These are phyloP conservation scores for Megalopta genalis DNA, from an alignment of 1,140 invertebrate species.

Conservation along the genomic window DNA sequence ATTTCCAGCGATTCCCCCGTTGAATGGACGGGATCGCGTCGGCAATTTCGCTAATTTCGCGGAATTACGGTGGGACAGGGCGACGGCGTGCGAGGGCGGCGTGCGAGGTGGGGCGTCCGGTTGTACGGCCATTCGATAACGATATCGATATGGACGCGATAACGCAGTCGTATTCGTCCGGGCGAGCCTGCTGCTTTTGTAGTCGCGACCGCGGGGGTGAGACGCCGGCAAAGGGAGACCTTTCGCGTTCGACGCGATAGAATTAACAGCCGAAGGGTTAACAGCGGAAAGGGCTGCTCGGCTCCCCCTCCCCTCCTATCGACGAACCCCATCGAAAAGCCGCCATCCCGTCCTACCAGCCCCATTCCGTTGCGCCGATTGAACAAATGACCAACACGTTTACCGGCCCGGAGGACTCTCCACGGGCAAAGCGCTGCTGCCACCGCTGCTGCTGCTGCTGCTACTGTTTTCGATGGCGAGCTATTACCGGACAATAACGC, in stretches of 20 bases:
- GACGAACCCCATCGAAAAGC: too few species aligned
- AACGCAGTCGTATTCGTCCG: not conserved
- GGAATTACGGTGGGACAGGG: conserved; percentile 12
- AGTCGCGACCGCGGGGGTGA: not conserved
- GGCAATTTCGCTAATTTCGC: conserved; percentile 35
- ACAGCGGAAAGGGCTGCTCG: not conserved
- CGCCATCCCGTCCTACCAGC: too few species aligned
- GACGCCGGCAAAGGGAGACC: conserved; percentile 16
- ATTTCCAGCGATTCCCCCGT: not conserved
- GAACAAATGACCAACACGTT: conserved; percentile 5
- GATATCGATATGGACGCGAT: conserved; percentile 21
- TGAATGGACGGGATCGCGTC: not conserved
- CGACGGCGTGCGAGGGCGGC: too few species aligned
- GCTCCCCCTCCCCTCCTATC: too few species aligned
- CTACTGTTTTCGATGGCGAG: not conserved
- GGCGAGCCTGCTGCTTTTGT: conserved; percentile 5
- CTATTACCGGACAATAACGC: conserved; percentile 28
- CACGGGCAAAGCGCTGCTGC: too few species aligned
- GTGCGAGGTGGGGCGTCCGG: not conserved
- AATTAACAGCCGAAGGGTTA: conserved; percentile 21
- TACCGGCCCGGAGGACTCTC: not conserved
- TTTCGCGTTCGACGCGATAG: conserved; percentile 18
- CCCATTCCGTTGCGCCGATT: not conserved
- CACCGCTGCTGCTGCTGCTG: too few species aligned
- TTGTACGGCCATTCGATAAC: conserved; percentile 20